Percentiles rank a stretch among this genome's conserved stretches.
phyloP scores from a whole-genome alignment of 2,797 vertebrate genomes.

The Sebastes jordani region DNA sequence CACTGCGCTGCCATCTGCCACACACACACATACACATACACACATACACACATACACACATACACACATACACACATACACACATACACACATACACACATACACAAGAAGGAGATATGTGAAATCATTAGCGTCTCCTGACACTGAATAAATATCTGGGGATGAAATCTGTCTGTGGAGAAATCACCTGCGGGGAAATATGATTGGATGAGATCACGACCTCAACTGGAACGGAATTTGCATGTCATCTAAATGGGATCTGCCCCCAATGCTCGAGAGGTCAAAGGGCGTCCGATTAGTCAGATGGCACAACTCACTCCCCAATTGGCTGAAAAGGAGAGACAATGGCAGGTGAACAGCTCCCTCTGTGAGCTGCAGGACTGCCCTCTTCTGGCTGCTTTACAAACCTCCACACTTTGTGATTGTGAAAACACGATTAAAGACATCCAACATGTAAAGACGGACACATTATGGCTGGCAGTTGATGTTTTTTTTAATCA shows the following conservation, averaged over 20 bases:
- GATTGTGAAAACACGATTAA: background rate
- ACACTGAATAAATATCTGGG: conserved; percentile 78
- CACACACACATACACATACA: conserved; percentile 7
- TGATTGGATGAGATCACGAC: conserved; percentile 76
- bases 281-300: conserved; percentile 65
- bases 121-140: conserved; percentile 77
- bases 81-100: background rate
- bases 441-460: background rate
- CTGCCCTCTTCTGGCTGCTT: conserved; percentile 71
- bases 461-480: conserved; percentile 24
- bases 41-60: conserved; percentile 3
- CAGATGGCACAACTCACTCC: conserved; percentile 26
- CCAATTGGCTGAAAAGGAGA: conserved; percentile 53
- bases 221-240: conserved; percentile 69
- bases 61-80: background rate
- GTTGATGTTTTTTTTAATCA: conserved; percentile 76
- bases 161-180: conserved; percentile 74
- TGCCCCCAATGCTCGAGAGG: conserved; percentile 57
- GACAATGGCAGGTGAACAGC: conserved; percentile 38
- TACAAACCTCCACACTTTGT: conserved; percentile 20
- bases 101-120: conserved; percentile 44
- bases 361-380: conserved; percentile 44
- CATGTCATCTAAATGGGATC: conserved; percentile 76
- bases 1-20: conserved; percentile 74
- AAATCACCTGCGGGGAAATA: conserved; percentile 74